These are phyloP conservation scores for Cnemophilus loriae DNA, from an alignment of 2,113 vertebrate species.

Conservation along the genomic window DNA sequence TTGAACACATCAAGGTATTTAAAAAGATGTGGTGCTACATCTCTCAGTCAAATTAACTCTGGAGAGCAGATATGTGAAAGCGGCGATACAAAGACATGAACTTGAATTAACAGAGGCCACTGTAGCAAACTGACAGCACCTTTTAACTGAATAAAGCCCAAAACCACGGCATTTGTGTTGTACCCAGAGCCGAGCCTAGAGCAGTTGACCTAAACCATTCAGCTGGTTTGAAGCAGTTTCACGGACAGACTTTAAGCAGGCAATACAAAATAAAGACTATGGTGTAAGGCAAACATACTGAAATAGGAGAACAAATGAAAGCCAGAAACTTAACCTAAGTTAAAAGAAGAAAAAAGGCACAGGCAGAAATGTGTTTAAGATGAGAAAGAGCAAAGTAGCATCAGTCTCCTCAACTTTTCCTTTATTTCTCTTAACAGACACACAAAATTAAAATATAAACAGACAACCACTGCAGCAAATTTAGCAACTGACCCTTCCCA, in stretches of 20 bases:
- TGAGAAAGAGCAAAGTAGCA: neutral
- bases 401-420: neutral
- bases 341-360: neutral
- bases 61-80: neutral
- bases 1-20: neutral
- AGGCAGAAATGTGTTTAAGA: neutral
- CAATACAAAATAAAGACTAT: neutral
- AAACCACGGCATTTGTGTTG: accelerated
- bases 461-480: neutral
- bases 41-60: neutral
- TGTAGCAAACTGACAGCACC: neutral
- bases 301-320: neutral
- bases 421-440: neutral
- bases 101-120: neutral
- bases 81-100: neutral
- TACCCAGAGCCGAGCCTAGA: neutral
- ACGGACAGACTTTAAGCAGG: neutral
- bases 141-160: neutral
- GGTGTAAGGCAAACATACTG: neutral
- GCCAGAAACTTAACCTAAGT: neutral
- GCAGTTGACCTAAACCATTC: neutral
- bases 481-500: neutral
- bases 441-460: neutral
- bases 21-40: neutral
- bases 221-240: neutral